Evolutionary conservation across 2,113 vertebrate species (phyloP).

Genomic region (Erpornis zantholeuca): DNA sequence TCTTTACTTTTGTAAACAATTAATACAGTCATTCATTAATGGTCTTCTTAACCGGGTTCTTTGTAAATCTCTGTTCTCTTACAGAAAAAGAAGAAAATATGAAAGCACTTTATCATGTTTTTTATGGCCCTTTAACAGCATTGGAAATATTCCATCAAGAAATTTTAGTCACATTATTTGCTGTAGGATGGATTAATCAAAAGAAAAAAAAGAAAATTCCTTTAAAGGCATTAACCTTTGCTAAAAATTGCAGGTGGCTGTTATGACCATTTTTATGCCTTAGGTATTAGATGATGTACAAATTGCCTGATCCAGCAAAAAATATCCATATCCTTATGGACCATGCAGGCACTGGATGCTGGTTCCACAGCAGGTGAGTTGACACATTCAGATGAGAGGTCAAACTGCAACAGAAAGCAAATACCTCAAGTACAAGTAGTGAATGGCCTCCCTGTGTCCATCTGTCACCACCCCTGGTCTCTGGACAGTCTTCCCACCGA

Average conservation of each 20-base stretch:
- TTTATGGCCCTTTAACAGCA: not conserved
- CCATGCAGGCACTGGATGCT: not conserved
- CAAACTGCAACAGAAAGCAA: slow-evolving; percentile 38
- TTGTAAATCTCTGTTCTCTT: not conserved
- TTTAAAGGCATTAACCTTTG: slow-evolving; percentile 25
- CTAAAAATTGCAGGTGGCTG: slow-evolving; percentile 1
- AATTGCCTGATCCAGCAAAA: slow-evolving; percentile 21
- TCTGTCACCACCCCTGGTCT: not conserved
- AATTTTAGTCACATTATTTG: not conserved
- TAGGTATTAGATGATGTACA: not conserved
- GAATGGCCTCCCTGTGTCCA: not conserved
- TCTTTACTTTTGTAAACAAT: not conserved
- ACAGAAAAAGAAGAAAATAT: not conserved
- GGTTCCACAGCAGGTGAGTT: slow-evolving; percentile 15
- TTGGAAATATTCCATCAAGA: not conserved
- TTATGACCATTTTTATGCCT: slow-evolving; percentile 2
- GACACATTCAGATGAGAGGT: slow-evolving; percentile 32
- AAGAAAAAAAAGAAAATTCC: not conserved
- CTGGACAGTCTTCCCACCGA: not conserved
- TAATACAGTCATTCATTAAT: not conserved
- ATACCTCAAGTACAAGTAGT: not conserved
- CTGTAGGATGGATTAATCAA: not conserved
- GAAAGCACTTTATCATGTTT: not conserved
- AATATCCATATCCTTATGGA: slow-evolving; percentile 10
- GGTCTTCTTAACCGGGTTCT: not conserved